Evolutionary conservation across 1,140 invertebrate species (phyloP).

Genomic region (Lepidurus couesii): DNA sequence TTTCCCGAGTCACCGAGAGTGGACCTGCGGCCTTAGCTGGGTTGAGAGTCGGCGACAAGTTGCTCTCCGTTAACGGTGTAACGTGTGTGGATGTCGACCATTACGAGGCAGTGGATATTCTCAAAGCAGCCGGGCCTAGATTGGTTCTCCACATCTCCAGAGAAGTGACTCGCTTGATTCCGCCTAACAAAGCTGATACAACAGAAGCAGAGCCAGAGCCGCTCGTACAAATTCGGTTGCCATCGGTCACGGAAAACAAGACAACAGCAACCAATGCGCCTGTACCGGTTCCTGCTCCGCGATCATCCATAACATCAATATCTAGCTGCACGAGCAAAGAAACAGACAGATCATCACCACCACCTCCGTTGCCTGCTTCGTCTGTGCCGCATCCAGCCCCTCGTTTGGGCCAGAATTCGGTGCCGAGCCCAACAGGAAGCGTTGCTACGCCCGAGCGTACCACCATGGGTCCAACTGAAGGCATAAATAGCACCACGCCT

Average conservation of each 20-base stretch:
- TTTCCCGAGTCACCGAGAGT: conserved; percentile 80
- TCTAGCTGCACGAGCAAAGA: conserved; percentile 28
- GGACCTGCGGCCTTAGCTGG: conserved; percentile 78
- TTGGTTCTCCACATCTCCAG: conserved; percentile 74
- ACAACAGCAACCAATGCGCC: not conserved
- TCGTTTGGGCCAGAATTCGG: not conserved
- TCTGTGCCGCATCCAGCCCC: not conserved
- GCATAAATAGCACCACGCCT: not conserved
- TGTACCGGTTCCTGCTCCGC: conserved; percentile 25
- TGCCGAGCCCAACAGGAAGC: not conserved
- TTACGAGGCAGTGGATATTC: conserved; percentile 88
- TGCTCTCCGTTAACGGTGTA: conserved; percentile 84
- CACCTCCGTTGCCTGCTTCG: not conserved
- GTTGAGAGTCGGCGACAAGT: conserved; percentile 85
- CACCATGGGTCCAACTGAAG: not conserved
- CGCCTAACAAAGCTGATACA: conserved; percentile 36
- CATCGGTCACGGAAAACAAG: not conserved
- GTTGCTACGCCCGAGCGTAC: not conserved
- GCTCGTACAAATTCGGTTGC: not conserved
- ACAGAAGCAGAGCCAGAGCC: not conserved
- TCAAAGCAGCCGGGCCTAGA: conserved; percentile 81
- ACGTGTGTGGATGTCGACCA: conserved; percentile 84
- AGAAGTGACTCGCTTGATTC: conserved; percentile 57
- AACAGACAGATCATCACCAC: not conserved
- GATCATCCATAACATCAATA: conserved; percentile 28